Base-by-base conservation (phyloP, 2,113 vertebrate genomes). In the Dissostichus mawsoni region DNA sequence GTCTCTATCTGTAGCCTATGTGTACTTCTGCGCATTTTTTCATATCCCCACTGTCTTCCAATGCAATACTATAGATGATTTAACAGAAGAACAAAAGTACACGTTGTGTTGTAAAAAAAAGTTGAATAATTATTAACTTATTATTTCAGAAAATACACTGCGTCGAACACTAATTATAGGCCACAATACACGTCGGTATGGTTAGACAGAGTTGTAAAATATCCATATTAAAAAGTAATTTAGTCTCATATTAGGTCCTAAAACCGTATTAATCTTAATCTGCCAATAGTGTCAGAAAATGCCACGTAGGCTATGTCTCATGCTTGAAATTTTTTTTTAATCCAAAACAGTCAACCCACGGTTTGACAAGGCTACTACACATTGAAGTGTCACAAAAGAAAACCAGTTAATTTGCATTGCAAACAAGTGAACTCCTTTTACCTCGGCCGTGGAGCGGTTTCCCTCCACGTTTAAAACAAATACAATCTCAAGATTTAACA, bases 321-420 rank as follows among this genome's bases (percentile, higher is more conserved):
- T 65, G 61, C 29, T 67, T 18, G 29, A 23, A 53, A n/a, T n/a
- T n/a, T n/a, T n/a, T n/a, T n/a, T n/a, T n/a, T n/a, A n/a, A n/a
- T 16, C 12, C 29, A 7, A 20, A 70, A 67, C 25, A 69, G 52
- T 29, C 45, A 59, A 41, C 47, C 36, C 36, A 56, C 16, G 57
- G 48, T 51, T 71, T 72, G 76, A 52, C 29, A 4, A 29, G 29
- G 29, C 48, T 25, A 20, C 44, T 76, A 75, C 64, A 80, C 58
- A 12, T 80, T 51, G 44, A 69, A 77, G 63, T 72, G 71, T 82
- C 66, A 56, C 56, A 76, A 74, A 72, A 17, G 13, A 70, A 48
- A 76, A n/a, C 55, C 59, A 52, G 68, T 64, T 81, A 58, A 82
- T 78, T 80, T 83, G 82, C 85, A 81, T 48, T 81, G 82, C 73